Conservation (phyloP, 35 echinoderm and acorn worm species). For the Strongylocentrotus purpuratus region DNA sequence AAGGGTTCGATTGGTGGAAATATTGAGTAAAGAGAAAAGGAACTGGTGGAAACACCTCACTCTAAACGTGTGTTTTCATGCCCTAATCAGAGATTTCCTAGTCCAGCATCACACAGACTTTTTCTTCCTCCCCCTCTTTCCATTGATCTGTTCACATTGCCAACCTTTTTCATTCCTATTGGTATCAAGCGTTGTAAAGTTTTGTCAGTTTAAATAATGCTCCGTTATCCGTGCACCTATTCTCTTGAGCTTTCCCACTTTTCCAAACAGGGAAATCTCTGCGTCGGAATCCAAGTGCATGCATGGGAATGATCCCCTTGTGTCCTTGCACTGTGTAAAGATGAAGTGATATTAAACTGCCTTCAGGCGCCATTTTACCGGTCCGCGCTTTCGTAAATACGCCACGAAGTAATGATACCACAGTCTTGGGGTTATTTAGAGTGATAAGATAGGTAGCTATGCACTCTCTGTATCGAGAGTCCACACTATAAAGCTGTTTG, state of each 20-base stretch:
- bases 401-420: constrained; percentile 18
- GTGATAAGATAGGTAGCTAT: constrained; percentile 17
- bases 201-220: no score
- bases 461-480: constrained; percentile 1
- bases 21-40: neutral
- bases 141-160: neutral
- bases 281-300: neutral
- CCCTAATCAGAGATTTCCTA: neutral
- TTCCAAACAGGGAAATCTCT: neutral
- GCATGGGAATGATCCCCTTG: neutral
- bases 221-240: neutral
- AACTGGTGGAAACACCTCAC: neutral
- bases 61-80: neutral
- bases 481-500: neutral
- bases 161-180: neutral
- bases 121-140: neutral
- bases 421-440: neutral
- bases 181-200: neutral
- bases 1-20: neutral
- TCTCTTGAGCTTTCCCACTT: neutral
- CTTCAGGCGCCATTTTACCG: constrained; percentile 26
- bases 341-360: constrained; percentile 16
- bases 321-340: neutral
- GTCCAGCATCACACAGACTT: neutral
- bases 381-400: constrained; percentile 25